Conservation (phyloP, 1,140 invertebrate genomes). For the Bombus turneri region DNA sequence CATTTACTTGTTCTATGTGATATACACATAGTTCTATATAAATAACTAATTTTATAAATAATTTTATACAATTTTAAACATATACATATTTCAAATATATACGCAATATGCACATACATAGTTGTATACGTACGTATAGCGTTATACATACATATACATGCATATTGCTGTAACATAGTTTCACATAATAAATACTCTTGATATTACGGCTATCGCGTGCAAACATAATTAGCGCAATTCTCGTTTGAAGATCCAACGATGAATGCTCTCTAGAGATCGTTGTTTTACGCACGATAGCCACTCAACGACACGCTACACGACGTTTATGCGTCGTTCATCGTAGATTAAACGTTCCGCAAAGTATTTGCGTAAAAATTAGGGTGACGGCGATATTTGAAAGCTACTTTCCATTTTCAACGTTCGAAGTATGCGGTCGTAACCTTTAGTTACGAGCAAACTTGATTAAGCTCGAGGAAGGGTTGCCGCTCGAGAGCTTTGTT, state of each 20-base stretch:
- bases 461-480: constrained; percentile 1
- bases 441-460: constrained; percentile 10
- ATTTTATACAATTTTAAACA: no score
- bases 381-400: neutral
- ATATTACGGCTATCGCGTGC: neutral
- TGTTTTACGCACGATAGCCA: neutral
- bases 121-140: no score
- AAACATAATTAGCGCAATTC: neutral
- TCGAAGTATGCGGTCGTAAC: neutral
- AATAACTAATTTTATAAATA: no score
- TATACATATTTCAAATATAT: no score
- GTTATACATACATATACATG: no score
- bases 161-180: neutral
- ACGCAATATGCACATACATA: no score
- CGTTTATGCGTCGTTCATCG: neutral
- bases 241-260: no score
- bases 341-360: neutral
- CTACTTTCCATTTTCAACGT: neutral
- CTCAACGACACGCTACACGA: neutral
- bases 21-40: no score
- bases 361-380: neutral
- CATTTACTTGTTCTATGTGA: no score
- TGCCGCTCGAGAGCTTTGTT: constrained; percentile 8
- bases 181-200: neutral
- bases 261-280: no score